phyloP scores from a whole-genome alignment of 2,113 vertebrate genomes.

The Sclerurus mexicanus region DNA sequence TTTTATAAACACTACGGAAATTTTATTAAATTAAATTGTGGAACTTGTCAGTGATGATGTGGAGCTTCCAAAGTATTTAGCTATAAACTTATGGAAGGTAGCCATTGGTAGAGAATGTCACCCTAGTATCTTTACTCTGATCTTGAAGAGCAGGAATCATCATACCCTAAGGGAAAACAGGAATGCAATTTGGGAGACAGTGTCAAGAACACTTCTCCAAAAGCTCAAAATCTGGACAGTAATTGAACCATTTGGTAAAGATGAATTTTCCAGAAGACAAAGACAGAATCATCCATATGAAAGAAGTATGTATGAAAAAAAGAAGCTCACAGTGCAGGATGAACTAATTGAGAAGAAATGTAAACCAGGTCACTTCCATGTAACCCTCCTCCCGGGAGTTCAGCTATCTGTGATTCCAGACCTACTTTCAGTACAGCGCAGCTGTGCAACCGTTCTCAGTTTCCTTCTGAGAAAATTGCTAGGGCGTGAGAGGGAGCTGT shows the following conservation, averaged over 20 bases:
- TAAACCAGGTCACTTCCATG: slow-evolving; percentile 27
- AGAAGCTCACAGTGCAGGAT: not conserved
- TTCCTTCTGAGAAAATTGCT: slow-evolving; percentile 20
- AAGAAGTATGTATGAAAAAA: not conserved
- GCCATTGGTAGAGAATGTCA: not conserved
- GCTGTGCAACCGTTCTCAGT: not conserved
- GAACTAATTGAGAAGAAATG: slow-evolving; percentile 35
- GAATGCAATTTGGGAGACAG: not conserved
- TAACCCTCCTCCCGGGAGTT: slow-evolving; percentile 7
- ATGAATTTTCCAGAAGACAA: not conserved
- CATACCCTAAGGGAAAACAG: not conserved
- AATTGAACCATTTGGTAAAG: not conserved
- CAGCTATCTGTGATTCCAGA: slow-evolving; percentile 16
- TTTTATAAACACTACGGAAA: not conserved
- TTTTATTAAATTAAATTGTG: not conserved
- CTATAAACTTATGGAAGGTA: not conserved
- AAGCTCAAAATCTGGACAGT: not conserved
- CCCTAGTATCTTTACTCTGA: not conserved
- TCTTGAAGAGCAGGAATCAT: not conserved
- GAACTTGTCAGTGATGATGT: not conserved
- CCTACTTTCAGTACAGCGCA: not conserved
- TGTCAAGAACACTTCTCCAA: not conserved
- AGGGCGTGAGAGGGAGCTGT: not conserved
- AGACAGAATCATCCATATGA: not conserved
- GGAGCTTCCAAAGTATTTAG: not conserved